Conservation (phyloP, 2,888 invertebrate species). For the Acleris cristana region DNA sequence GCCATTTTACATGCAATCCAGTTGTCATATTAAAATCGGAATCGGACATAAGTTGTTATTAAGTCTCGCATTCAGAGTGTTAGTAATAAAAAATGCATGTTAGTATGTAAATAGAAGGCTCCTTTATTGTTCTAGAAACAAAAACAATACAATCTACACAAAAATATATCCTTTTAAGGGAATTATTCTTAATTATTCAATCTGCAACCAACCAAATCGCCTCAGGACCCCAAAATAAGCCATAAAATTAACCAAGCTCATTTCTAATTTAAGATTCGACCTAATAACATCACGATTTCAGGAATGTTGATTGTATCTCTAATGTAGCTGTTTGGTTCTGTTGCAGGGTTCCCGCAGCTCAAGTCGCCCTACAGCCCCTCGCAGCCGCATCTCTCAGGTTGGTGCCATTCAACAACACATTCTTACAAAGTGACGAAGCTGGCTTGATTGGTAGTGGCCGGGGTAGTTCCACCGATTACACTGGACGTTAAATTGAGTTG, state of each 20-base stretch:
- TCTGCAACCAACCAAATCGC: background rate
- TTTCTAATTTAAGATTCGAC: constrained; percentile 9
- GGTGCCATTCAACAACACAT: constrained; percentile 45
- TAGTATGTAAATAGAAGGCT: too few relatives aligned
- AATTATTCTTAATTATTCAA: background rate
- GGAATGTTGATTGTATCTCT: constrained; percentile 34
- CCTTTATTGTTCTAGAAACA: too few relatives aligned
- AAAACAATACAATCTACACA: too few relatives aligned
- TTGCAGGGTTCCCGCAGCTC: constrained; percentile 86
- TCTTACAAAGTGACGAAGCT: constrained; percentile 2
- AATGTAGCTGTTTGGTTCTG: constrained; percentile 55
- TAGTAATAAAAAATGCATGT: too few relatives aligned
- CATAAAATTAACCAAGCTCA: constrained; percentile 28
- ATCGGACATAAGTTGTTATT: too few relatives aligned
- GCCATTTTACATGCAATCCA: too few relatives aligned
- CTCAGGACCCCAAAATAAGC: constrained; percentile 20
- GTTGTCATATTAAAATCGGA: too few relatives aligned
- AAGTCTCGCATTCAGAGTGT: too few relatives aligned
- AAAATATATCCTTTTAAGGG: background rate
- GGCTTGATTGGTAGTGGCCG: background rate
- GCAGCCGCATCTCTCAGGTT: constrained; percentile 86
- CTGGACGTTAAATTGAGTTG: background rate
- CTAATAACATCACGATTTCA: background rate
- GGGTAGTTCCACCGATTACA: background rate
- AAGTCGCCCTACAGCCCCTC: constrained; percentile 86